Percentiles rank a stretch among this genome's conserved stretches.
phyloP scores from a whole-genome alignment of 2,113 vertebrate species.

The Hemichromis elongatus region DNA sequence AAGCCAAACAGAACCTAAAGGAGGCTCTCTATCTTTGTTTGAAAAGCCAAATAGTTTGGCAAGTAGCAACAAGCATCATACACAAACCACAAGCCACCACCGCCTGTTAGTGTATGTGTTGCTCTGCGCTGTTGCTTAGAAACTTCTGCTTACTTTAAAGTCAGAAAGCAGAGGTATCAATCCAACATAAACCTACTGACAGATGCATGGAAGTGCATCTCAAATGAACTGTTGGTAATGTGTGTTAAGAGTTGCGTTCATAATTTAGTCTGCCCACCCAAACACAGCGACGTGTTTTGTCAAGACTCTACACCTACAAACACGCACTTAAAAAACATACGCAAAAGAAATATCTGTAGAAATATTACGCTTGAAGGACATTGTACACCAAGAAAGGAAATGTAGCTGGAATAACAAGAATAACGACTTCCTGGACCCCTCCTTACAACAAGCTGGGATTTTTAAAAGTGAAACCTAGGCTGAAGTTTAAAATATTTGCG shows the following conservation, averaged over 20 bases:
- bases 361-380: neutral
- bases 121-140: neutral
- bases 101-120: neutral
- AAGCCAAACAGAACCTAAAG: neutral
- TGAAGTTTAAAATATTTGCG: neutral
- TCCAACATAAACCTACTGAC: neutral
- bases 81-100: neutral
- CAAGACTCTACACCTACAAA: neutral
- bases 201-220: neutral
- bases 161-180: neutral
- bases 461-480: neutral
- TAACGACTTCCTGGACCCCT: neutral
- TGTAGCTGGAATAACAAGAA: neutral
- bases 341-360: neutral
- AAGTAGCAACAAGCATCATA: slow-evolving; percentile 23
- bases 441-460: neutral
- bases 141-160: neutral
- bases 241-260: neutral
- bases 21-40: neutral
- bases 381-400: neutral
- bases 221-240: neutral
- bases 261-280: neutral
- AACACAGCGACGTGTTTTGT: neutral
- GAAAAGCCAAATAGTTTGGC: slow-evolving; percentile 7
- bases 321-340: neutral